Conservation (phyloP, 2,113 vertebrate species). For the Ceratotherium simum region DNA sequence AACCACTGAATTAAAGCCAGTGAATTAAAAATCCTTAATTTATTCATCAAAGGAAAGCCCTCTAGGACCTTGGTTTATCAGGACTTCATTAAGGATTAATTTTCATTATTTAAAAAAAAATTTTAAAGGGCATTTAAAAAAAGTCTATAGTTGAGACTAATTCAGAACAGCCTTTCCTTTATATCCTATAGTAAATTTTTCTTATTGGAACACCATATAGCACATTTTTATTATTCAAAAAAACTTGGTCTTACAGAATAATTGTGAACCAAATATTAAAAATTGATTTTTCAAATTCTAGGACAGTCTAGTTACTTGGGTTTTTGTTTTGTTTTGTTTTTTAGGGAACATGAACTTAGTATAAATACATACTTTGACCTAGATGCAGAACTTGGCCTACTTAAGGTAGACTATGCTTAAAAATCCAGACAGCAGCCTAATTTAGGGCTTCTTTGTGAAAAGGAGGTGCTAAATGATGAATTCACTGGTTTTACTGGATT, state of each 20-base stretch:
- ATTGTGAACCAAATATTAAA: conserved; percentile 20
- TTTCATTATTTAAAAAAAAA: conserved; percentile 40
- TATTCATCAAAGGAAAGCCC: conserved; percentile 48
- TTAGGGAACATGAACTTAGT: not conserved
- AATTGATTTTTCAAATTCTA: not conserved
- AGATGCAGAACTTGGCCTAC: not conserved
- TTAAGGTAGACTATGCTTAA: not conserved
- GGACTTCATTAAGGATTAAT: conserved; percentile 37
- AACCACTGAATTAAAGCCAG: not conserved
- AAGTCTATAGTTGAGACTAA: not conserved
- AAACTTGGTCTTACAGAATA: not conserved
- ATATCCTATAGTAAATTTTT: not conserved
- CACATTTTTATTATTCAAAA: conserved; percentile 14
- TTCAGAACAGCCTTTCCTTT: not conserved
- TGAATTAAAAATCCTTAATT: conserved; percentile 53
- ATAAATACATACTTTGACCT: not conserved
- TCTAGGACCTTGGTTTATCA: conserved; percentile 31
- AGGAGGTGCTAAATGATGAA: not conserved
- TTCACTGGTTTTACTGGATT: not conserved
- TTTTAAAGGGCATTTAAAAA: not conserved
- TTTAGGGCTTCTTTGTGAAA: not conserved
- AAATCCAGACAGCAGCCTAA: not conserved
- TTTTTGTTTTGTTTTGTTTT: not conserved
- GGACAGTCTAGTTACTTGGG: not conserved
- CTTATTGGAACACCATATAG: not conserved